Conservation (phyloP, 2,113 vertebrate genomes). For the Microcebus murinus region DNA sequence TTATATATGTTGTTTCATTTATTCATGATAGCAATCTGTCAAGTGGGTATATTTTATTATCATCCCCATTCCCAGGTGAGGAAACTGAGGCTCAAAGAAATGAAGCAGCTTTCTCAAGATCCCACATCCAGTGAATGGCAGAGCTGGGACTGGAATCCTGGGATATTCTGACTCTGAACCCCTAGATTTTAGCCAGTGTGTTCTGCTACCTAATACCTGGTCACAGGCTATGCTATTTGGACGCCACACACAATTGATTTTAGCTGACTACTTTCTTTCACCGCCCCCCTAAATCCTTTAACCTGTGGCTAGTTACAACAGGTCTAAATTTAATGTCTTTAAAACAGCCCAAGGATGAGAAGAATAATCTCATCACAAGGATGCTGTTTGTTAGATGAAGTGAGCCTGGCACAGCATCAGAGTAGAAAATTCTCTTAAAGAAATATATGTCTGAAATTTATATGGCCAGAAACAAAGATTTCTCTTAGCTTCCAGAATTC, state of each 20-base stretch:
- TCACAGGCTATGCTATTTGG: background rate
- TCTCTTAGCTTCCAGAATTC: conserved; percentile 8
- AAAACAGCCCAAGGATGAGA: background rate
- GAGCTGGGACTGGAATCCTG: background rate
- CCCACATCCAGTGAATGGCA: background rate
- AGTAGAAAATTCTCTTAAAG: background rate
- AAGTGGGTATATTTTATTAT: background rate
- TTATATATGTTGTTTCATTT: background rate
- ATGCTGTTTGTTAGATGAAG: background rate
- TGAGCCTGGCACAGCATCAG: background rate
- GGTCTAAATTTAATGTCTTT: conserved; percentile 11
- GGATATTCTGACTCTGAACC: background rate
- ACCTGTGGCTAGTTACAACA: background rate
- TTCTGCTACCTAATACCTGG: background rate
- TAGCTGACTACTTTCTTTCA: background rate
- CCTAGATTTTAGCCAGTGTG: background rate
- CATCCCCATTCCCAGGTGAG: background rate
- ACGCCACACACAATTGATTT: background rate
- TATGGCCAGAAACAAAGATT: background rate
- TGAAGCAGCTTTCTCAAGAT: background rate
- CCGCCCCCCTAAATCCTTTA: background rate
- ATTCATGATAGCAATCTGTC: background rate
- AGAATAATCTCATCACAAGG: background rate
- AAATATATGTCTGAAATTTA: background rate
- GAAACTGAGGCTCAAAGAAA: conserved; percentile 25